phyloP scores from a whole-genome alignment of 2,113 vertebrate species.

The Xiphophorus maculatus region DNA sequence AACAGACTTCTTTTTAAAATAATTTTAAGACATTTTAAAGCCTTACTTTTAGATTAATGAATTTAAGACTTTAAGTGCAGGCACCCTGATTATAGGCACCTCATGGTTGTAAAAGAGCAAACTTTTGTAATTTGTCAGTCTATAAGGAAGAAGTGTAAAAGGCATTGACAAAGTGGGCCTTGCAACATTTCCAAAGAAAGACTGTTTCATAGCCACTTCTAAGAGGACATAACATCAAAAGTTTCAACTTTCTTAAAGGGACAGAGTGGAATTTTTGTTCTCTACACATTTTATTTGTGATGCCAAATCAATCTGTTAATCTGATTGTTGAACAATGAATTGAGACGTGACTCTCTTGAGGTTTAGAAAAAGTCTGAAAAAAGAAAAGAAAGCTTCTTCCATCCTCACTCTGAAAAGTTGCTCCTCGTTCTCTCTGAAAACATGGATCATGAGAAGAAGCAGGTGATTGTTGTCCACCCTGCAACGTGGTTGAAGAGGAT shows the following conservation, averaged over 20 bases:
- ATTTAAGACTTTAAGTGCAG: too few relatives aligned
- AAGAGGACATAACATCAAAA: constrained; percentile 17
- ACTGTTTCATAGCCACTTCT: background rate
- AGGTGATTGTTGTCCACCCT: constrained; percentile 98
- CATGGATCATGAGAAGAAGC: constrained; percentile 97
- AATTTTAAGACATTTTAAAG: too few relatives aligned
- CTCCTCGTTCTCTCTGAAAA: constrained; percentile 97
- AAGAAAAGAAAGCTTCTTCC: background rate
- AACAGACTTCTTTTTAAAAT: too few relatives aligned
- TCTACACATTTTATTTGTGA: background rate
- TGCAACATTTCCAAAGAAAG: constrained; percentile 42
- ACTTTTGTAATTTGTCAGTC: background rate
- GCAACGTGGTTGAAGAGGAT: constrained; percentile 37
- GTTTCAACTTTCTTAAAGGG: background rate
- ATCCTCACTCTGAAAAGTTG: constrained; percentile 90
- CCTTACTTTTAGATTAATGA: too few relatives aligned
- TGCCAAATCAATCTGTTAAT: background rate
- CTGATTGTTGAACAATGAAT: too few relatives aligned
- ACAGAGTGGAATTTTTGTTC: background rate
- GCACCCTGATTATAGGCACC: background rate
- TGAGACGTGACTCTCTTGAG: too few relatives aligned
- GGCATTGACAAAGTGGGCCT: constrained; percentile 12
- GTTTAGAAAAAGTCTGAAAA: too few relatives aligned
- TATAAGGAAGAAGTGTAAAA: background rate
- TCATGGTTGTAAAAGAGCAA: background rate